Base-by-base conservation (phyloP, 2,797 vertebrate genomes). In the Oreochromis grahami region DNA sequence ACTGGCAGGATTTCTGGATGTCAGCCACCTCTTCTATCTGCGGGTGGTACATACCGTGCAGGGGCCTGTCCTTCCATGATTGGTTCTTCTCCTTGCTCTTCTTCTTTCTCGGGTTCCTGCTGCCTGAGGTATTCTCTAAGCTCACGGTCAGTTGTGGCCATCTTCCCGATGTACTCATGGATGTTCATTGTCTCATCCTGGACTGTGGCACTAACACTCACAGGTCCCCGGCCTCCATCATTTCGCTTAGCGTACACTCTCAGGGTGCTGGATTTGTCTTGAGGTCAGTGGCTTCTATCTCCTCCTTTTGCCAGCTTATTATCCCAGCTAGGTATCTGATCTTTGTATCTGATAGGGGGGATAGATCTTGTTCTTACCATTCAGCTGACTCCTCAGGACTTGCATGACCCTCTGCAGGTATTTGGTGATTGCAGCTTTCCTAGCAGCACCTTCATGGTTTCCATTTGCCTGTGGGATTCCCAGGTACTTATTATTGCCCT, bases 11-110 rank as follows among this genome's bases (percentile, higher is more conserved):
- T 12, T 52, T 52, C n/a, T 21, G 51, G n/a, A 52, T 21, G 1
- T 52, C 51, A 52, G 0, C 0, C 51, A 21, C 10, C n/a, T 52
- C n/a, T n/a, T 52, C n/a, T 1, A 12, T 52, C 51, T 52, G 51
- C 51, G 3, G 1, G 10, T 52, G 51, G 5, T 52, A 52, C 10
- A 53, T 21, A 21, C n/a, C 5, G 2, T 53, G n/a, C 51, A 53
- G 10, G 1, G 1, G 51, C 51, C 51, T 53, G n/a, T 53, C n/a
- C 11, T 53, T 53, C 2, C 51, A 53, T 12, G 51, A 24, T 51
- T 21, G 50, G 50, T 52, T 52, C 50, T 6, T 11, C 50, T 21
- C n/a, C 50, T 52, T 52, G 9, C 50, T 52, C n/a, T 10, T 52
- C n/a, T n/a, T 52, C 51, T 52, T 21, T 52, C 10, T 21, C 3